These are phyloP conservation scores for Psephotus haematonotus DNA, from an alignment of 2,113 vertebrate species.

Conservation along the genomic window DNA sequence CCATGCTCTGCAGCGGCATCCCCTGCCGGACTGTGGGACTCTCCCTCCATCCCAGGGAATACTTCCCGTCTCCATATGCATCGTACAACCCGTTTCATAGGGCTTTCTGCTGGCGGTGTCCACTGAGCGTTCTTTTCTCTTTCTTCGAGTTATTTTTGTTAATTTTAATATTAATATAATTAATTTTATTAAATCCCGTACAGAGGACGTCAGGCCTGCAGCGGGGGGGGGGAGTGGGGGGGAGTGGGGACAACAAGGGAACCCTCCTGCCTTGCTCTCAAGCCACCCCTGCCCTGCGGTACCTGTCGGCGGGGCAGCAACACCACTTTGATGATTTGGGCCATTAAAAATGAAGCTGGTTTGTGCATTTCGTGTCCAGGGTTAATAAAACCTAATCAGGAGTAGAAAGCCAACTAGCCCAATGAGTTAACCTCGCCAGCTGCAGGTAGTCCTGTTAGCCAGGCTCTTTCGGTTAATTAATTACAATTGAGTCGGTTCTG, in stretches of 20 bases:
- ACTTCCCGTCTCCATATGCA: not conserved
- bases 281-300: not conserved
- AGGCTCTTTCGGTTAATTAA: constrained; percentile 67
- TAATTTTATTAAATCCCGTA: not conserved
- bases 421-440: not conserved
- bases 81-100: not conserved
- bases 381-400: constrained; percentile 62
- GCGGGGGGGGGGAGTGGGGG: not conserved
- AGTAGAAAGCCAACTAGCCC: constrained; percentile 37
- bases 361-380: not conserved
- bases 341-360: not conserved
- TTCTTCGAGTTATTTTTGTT: not conserved
- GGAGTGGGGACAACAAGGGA: too few species aligned
- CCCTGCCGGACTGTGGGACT: not conserved
- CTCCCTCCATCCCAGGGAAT: not conserved
- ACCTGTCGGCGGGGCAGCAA: not conserved
- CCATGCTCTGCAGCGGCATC: not conserved
- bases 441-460: constrained; percentile 44
- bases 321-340: not conserved
- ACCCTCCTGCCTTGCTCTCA: not conserved
- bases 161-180: not conserved
- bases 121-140: not conserved
- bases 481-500: constrained; percentile 40
- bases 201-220: not conserved
- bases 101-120: not conserved